Conservation (phyloP, 2,888 invertebrate species). For the Coecobrya sp. region DNA sequence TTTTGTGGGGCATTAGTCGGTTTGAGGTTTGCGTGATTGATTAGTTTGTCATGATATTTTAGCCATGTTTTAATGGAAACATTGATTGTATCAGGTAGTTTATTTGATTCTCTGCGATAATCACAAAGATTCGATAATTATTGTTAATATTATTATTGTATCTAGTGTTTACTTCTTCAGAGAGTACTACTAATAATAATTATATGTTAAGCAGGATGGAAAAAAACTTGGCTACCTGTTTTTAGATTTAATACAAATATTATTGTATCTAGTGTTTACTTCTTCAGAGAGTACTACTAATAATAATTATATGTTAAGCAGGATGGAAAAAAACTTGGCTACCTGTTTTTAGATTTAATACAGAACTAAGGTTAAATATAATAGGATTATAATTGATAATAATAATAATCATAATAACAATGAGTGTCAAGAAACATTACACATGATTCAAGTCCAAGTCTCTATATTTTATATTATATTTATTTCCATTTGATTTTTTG, state of each 20-base stretch:
- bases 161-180: neutral
- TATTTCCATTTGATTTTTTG: slow-evolving; percentile 70
- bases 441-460: slow-evolving; percentile 62
- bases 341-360: slow-evolving; percentile 74
- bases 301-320: slow-evolving; percentile 46
- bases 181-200: slow-evolving; percentile 44
- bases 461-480: slow-evolving; percentile 80
- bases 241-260: slow-evolving; percentile 66
- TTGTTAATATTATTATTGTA: neutral
- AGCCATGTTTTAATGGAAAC: neutral
- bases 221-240: slow-evolving; percentile 77
- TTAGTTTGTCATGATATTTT: slow-evolving; percentile 2
- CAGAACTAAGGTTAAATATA: slow-evolving; percentile 43
- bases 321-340: slow-evolving; percentile 65
- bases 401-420: slow-evolving; percentile 19
- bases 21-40: neutral
- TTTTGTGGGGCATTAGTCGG: neutral
- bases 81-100: neutral
- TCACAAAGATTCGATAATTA: slow-evolving; percentile 47
- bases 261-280: neutral
- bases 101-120: neutral
- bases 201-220: slow-evolving; percentile 30
- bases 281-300: slow-evolving; percentile 32
- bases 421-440: slow-evolving; percentile 37
- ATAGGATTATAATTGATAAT: slow-evolving; percentile 22